Evolutionary conservation across 2,888 invertebrate genomes (phyloP).

Genomic region (Melitaea athalia): DNA sequence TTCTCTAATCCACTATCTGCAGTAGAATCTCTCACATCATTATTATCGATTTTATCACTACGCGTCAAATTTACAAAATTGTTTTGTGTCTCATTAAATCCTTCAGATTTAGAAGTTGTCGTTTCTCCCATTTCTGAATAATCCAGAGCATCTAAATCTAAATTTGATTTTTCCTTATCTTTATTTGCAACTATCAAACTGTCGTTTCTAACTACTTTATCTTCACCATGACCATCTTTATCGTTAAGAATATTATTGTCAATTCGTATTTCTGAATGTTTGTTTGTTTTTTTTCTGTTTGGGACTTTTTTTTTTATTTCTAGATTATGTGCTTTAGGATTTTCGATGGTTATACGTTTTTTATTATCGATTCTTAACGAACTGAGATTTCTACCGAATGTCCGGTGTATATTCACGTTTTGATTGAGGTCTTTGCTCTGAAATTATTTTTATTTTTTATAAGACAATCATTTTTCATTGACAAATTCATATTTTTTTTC

Average conservation of each 20-base stretch:
- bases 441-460: no score
- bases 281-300: background rate
- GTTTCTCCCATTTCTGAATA: slow-evolving; percentile 2
- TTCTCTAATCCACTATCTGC: slow-evolving; percentile 50
- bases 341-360: slow-evolving; percentile 22
- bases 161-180: background rate
- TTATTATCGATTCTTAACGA: slow-evolving; percentile 46
- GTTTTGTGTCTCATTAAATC: background rate
- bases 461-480: no score
- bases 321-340: background rate
- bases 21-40: slow-evolving; percentile 34
- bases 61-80: background rate
- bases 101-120: background rate
- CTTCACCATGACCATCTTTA: background rate
- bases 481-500: no score
- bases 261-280: background rate
- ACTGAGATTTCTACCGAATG: slow-evolving; percentile 52
- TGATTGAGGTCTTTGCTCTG: background rate
- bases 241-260: background rate
- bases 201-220: slow-evolving; percentile 22
- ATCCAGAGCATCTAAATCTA: slow-evolving; percentile 3
- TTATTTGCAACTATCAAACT: slow-evolving; percentile 14
- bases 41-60: no score
- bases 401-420: slow-evolving; percentile 48
- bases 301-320: background rate